Conservation (phyloP, 2,797 vertebrate species). For the Etheostoma perlongum region DNA sequence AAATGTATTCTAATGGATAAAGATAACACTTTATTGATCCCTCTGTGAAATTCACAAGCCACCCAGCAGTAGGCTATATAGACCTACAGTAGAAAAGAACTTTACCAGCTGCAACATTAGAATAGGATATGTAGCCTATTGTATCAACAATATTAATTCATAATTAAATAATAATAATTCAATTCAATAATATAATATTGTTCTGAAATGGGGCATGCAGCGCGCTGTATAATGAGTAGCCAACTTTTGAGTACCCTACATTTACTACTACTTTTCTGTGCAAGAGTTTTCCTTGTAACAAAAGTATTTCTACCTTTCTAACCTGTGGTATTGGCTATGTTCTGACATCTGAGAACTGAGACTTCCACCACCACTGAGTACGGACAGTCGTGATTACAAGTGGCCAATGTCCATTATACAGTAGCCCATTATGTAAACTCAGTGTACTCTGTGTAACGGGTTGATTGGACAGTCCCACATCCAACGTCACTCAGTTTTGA, state of each 20-base stretch:
- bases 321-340: too few relatives aligned
- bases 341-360: too few relatives aligned
- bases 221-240: background rate
- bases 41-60: background rate
- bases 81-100: background rate
- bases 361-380: background rate
- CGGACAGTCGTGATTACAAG: background rate
- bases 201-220: background rate
- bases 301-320: background rate
- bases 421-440: background rate
- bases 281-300: background rate
- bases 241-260: too few relatives aligned
- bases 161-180: background rate
- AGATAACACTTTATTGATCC: background rate
- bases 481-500: constrained; percentile 21
- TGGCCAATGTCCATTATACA: background rate
- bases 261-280: background rate
- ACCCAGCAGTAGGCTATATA: too few relatives aligned
- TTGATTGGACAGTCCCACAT: background rate
- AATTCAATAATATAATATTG: background rate
- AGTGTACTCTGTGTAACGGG: background rate
- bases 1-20: background rate
- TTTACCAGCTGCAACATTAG: background rate
- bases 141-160: too few relatives aligned
- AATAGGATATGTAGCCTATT: too few relatives aligned